A percentile compares a stretch with the other conserved stretches of the same genome.
These are phyloP conservation scores for Pollenia angustigena DNA, from an alignment of 2,888 invertebrate genomes.

Conservation along the genomic window DNA sequence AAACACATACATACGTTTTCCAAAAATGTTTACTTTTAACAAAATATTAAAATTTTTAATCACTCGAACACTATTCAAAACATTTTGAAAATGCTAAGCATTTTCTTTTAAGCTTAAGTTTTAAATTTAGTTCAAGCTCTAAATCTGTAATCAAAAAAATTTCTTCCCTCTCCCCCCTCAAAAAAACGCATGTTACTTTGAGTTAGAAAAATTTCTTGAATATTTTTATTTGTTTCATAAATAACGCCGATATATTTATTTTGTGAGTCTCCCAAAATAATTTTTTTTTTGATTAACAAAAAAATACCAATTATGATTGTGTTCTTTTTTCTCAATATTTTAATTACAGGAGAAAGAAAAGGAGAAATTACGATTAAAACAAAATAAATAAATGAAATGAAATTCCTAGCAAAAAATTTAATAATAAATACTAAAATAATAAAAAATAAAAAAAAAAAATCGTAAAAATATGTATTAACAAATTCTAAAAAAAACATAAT, in stretches of 20 bases:
- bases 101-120: constrained; percentile 17
- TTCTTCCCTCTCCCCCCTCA: too few species aligned
- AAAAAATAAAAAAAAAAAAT: constrained; percentile 54
- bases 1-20: too few species aligned
- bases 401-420: constrained; percentile 69
- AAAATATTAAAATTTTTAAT: background rate
- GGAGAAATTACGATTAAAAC: constrained; percentile 83
- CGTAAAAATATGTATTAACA: constrained; percentile 67
- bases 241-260: background rate
- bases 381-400: constrained; percentile 72
- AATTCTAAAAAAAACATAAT: constrained; percentile 57
- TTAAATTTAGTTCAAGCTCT: constrained; percentile 19
- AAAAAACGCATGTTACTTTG: constrained; percentile 42
- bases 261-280: background rate
- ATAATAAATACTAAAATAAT: constrained; percentile 64
- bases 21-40: too few species aligned
- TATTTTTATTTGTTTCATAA: background rate
- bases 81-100: too few species aligned
- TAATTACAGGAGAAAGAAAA: constrained; percentile 84
- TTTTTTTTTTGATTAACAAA: background rate
- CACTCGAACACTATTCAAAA: constrained; percentile 24
- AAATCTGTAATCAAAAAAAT: background rate
- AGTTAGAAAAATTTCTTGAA: background rate
- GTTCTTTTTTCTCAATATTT: constrained; percentile 71
- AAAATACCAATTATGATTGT: constrained; percentile 53